phyloP scores from a whole-genome alignment of 1,140 invertebrate genomes.

The Vollenhovia emeryi region DNA sequence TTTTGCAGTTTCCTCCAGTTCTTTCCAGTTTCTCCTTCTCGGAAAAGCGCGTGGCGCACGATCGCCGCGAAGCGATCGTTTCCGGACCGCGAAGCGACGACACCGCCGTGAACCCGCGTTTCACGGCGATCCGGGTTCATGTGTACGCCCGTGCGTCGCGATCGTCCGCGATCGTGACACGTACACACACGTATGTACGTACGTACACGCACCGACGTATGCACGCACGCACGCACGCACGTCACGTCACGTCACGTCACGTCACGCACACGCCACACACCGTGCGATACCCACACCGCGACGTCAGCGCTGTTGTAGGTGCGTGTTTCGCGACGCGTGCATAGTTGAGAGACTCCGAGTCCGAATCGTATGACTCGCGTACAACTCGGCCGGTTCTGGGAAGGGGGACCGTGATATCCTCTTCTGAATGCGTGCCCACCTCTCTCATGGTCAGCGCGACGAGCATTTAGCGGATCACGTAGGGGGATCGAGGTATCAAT shows the following conservation, averaged over 20 bases:
- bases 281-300: constrained; percentile 20
- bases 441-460: constrained; percentile 25
- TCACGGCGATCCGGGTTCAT: constrained; percentile 29
- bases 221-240: no score
- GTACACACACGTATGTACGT: not conserved
- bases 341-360: constrained; percentile 24
- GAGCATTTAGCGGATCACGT: constrained; percentile 18
- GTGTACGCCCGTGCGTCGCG: constrained; percentile 21
- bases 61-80: not conserved
- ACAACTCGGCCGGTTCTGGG: constrained; percentile 29
- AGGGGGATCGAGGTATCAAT: constrained; percentile 1
- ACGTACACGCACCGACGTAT: not conserved
- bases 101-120: constrained; percentile 21
- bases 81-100: not conserved
- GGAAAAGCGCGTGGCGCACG: not conserved
- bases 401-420: constrained; percentile 23
- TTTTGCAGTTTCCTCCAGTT: no score
- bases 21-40: not conserved
- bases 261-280: not conserved
- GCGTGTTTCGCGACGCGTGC: constrained; percentile 24
- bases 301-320: constrained; percentile 41
- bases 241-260: no score
- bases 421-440: constrained; percentile 30
- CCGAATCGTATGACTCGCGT: constrained; percentile 39
- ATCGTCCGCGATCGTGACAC: constrained; percentile 28